A percentile compares a stretch with the other conserved stretches of the same genome.
Evolutionary conservation across 2,888 invertebrate species (phyloP).

Genomic region (Coenonympha arcania): DNA sequence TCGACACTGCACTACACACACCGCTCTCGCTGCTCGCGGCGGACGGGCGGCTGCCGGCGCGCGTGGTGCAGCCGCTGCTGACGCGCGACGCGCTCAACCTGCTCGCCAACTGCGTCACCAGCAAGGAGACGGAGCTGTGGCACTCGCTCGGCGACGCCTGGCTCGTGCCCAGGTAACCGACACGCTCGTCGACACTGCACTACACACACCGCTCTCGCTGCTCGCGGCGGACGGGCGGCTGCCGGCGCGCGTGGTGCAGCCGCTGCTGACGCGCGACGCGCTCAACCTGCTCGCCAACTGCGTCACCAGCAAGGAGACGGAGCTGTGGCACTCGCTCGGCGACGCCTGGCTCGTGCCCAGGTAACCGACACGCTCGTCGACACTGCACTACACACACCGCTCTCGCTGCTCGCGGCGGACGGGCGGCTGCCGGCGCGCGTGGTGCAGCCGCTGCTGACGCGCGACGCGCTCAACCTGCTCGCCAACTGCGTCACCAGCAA

Average conservation of each 20-base stretch:
- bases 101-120: slow-evolving; percentile 96
- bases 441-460: slow-evolving; percentile 90
- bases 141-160: slow-evolving; percentile 97
- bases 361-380: too few relatives aligned
- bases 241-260: slow-evolving; percentile 90
- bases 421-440: slow-evolving; percentile 86
- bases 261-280: slow-evolving; percentile 92
- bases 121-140: slow-evolving; percentile 99
- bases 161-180: slow-evolving; percentile 89
- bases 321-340: slow-evolving; percentile 97
- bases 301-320: slow-evolving; percentile 97
- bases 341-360: slow-evolving; percentile 96
- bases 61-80: slow-evolving; percentile 91
- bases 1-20: too few relatives aligned
- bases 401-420: too few relatives aligned
- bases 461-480: slow-evolving; percentile 94
- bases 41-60: slow-evolving; percentile 83
- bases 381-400: too few relatives aligned
- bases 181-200: too few relatives aligned
- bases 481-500: slow-evolving; percentile 98
- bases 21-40: too few relatives aligned
- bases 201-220: too few relatives aligned
- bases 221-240: slow-evolving; percentile 83
- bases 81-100: slow-evolving; percentile 95
- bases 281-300: slow-evolving; percentile 96